A percentile compares a stretch with the other conserved stretches of the same genome.
Evolutionary conservation across 1,140 invertebrate species (phyloP).

Genomic region (Macrobrachium rosenbergii): DNA sequence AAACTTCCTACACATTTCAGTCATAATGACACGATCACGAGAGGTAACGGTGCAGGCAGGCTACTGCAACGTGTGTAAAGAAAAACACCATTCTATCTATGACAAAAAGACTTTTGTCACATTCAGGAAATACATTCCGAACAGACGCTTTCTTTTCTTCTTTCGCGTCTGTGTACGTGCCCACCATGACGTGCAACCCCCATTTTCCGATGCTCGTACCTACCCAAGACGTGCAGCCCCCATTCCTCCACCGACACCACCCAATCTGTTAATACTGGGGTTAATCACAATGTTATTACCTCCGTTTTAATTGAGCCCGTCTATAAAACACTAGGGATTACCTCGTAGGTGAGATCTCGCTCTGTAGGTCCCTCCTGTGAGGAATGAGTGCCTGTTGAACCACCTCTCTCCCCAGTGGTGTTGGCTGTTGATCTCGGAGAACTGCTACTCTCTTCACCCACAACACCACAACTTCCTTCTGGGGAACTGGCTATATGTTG

Average conservation of each 20-base stretch:
- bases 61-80: too few relatives aligned
- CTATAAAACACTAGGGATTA: constrained; percentile 59
- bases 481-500: background rate
- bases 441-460: constrained; percentile 40
- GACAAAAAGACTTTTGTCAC: too few relatives aligned
- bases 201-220: background rate
- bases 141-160: background rate
- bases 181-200: background rate
- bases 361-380: constrained; percentile 34
- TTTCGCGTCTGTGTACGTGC: background rate
- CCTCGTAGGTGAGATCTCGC: constrained; percentile 48
- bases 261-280: constrained; percentile 54
- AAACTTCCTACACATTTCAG: too few relatives aligned
- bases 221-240: background rate
- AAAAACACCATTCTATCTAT: too few relatives aligned
- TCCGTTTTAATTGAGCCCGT: constrained; percentile 63
- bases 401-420: constrained; percentile 35
- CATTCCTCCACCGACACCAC: constrained; percentile 34
- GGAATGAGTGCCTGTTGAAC: background rate
- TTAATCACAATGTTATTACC: constrained; percentile 62
- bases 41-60: too few relatives aligned
- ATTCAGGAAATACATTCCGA: too few relatives aligned
- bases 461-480: constrained; percentile 37
- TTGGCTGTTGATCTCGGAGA: constrained; percentile 37
- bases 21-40: too few relatives aligned